Conservation (phyloP, 2,888 invertebrate species). For the Sialis fuliginosa region DNA sequence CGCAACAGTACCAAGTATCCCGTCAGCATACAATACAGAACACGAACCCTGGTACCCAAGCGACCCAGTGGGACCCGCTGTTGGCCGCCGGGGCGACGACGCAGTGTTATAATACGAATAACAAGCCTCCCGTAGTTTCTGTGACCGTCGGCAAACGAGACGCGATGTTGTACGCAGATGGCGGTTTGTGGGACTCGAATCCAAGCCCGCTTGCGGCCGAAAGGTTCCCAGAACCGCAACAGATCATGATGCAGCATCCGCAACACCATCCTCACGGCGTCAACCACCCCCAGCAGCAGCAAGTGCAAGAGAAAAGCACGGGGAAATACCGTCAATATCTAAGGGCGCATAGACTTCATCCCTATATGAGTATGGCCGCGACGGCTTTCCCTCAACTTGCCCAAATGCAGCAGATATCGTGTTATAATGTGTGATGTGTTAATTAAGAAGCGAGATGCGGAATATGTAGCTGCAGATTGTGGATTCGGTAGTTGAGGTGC, state of each 20-base stretch:
- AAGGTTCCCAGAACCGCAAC: constrained; percentile 4
- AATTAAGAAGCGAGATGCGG: not conserved
- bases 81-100: constrained; percentile 12
- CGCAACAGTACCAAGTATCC: constrained; percentile 17
- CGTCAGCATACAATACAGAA: constrained; percentile 19
- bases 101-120: constrained; percentile 8
- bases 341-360: constrained; percentile 36
- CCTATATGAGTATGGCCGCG: constrained; percentile 30
- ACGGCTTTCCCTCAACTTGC: constrained; percentile 31
- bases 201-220: constrained; percentile 22
- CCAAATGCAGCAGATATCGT: constrained; percentile 36
- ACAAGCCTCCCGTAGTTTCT: constrained; percentile 14
- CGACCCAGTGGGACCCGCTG: constrained; percentile 14
- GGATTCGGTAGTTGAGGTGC: too few species aligned
- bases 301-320: constrained; percentile 13
- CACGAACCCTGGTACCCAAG: constrained; percentile 10
- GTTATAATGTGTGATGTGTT: constrained; percentile 37
- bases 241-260: constrained; percentile 3
- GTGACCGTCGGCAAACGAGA: constrained; percentile 6
- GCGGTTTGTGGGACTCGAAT: constrained; percentile 23
- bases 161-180: constrained; percentile 14
- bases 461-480: too few species aligned
- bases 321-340: constrained; percentile 39
- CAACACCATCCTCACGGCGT: constrained; percentile 1
- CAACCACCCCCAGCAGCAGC: not conserved